Evolutionary conservation across 1,140 invertebrate species (phyloP).

Genomic region (Caenorhabditis briggsae): DNA sequence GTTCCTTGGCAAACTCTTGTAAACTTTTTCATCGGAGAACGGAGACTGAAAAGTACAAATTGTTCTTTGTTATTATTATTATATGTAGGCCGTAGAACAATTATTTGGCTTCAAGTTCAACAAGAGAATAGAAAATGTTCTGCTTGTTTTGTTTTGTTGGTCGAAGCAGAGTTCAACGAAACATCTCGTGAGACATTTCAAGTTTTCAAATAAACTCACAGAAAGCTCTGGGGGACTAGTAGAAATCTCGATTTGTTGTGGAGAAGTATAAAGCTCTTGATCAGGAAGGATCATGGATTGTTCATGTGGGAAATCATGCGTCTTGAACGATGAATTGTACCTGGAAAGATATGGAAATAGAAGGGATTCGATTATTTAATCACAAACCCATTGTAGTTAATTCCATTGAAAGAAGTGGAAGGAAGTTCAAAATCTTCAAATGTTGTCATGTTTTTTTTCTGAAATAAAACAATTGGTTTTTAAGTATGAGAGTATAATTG

Average conservation of each 20-base stretch:
- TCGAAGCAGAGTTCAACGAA: constrained; percentile 14
- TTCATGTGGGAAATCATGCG: background rate
- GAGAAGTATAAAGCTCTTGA: background rate
- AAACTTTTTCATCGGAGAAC: constrained; percentile 27
- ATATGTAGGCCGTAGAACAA: background rate
- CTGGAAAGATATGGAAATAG: background rate
- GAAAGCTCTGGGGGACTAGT: constrained; percentile 18
- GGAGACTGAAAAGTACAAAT: constrained; percentile 28
- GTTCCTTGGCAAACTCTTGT: constrained; percentile 34
- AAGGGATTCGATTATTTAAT: background rate
- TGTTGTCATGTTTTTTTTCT: constrained; percentile 1
- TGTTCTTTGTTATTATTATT: background rate
- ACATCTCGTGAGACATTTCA: background rate
- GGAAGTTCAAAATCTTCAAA: constrained; percentile 39
- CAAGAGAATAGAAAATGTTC: constrained; percentile 17
- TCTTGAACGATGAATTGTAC: background rate
- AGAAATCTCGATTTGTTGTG: background rate
- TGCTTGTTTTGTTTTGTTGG: background rate
- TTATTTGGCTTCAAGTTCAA: background rate
- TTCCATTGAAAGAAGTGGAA: constrained; percentile 11
- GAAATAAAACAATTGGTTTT: background rate
- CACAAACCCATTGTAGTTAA: background rate
- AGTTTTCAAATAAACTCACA: background rate
- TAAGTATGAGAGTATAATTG: background rate
- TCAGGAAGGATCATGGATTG: background rate